These are phyloP conservation scores for Sinocyclocheilus grahami DNA, from an alignment of 2,113 vertebrate species.

Conservation along the genomic window DNA sequence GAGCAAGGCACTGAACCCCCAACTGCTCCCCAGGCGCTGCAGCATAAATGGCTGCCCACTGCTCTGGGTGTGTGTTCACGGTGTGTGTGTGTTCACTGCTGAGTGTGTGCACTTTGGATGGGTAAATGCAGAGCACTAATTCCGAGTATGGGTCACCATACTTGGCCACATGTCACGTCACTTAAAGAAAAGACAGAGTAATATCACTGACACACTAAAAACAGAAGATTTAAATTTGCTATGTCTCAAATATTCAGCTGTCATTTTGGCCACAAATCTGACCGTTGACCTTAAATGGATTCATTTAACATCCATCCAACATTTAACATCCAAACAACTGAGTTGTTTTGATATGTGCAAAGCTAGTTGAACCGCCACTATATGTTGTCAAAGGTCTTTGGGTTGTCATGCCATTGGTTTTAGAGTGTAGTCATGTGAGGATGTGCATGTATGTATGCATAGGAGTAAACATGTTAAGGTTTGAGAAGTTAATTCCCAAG, in stretches of 20 bases:
- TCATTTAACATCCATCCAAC: not conserved
- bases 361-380: too few species aligned
- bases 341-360: not conserved
- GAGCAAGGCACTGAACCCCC: too few species aligned
- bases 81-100: too few species aligned
- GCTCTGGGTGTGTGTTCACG: too few species aligned
- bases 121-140: too few species aligned
- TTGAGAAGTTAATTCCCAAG: slow-evolving; percentile 49
- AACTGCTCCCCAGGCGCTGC: too few species aligned
- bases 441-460: slow-evolving; percentile 40
- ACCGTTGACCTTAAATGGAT: not conserved
- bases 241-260: not conserved
- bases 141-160: too few species aligned
- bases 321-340: too few species aligned
- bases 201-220: not conserved
- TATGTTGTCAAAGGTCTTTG: slow-evolving; percentile 16
- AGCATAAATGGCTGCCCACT: too few species aligned
- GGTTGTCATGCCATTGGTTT: slow-evolving; percentile 1
- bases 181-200: not conserved
- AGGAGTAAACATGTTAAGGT: slow-evolving; percentile 29
- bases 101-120: too few species aligned
- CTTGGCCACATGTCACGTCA: too few species aligned
- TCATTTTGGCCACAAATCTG: not conserved
- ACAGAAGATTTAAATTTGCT: not conserved
- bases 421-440: slow-evolving; percentile 11